Conservation (phyloP, 2,113 vertebrate species). For the Ariopsis seemanni region DNA sequence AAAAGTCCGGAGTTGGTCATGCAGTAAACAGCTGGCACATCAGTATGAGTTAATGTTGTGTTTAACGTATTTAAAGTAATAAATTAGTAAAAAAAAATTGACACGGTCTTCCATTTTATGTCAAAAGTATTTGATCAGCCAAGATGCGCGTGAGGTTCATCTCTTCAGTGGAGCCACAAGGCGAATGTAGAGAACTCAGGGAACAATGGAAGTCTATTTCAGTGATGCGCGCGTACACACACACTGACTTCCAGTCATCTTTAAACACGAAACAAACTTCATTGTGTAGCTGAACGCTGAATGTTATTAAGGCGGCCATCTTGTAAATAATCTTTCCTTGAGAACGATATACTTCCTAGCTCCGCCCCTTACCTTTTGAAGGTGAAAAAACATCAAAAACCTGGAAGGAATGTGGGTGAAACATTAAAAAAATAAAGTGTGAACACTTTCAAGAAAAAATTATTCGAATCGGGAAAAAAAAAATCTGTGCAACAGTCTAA, state of each 20-base stretch:
- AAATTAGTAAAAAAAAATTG: not conserved
- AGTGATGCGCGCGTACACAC: not conserved
- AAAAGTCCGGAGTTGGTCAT: not conserved
- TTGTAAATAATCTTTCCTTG: not conserved
- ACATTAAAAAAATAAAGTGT: not conserved
- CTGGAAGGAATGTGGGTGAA: not conserved
- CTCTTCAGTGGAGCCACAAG: not conserved
- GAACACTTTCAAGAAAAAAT: not conserved
- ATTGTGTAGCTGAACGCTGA: not conserved
- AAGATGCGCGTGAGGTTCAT: not conserved
- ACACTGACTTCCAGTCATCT: not conserved
- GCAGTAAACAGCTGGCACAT: conserved; percentile 1
- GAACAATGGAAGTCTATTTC: not conserved
- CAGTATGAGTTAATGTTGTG: not conserved
- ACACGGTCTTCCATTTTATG: not conserved
- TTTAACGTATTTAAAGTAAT: not conserved
- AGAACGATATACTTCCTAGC: not conserved
- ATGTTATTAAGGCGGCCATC: not conserved
- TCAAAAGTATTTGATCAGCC: not conserved
- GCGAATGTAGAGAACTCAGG: not conserved
- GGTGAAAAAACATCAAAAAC: not conserved
- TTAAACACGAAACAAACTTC: not conserved
- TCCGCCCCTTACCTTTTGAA: not conserved
- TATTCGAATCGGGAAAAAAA: not conserved
- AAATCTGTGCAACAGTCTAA: not conserved